These are phyloP conservation scores for Coleophora deauratella DNA, from an alignment of 2,888 invertebrate genomes.

Conservation along the genomic window DNA sequence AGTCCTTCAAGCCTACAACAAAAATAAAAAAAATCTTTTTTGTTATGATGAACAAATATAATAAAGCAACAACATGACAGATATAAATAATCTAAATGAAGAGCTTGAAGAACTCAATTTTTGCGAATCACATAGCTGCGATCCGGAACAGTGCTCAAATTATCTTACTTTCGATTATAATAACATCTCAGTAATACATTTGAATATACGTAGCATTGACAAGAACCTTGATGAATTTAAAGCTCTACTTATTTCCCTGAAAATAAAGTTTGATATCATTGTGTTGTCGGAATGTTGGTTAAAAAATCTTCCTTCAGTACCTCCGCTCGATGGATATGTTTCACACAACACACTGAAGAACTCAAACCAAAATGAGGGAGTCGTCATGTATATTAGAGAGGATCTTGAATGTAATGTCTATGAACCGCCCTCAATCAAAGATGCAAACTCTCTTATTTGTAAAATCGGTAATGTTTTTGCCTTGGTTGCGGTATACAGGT, in stretches of 20 bases:
- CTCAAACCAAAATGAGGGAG: constrained; percentile 7
- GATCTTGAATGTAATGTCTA: background rate
- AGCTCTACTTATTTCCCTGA: background rate
- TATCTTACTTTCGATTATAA: background rate
- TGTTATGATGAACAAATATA: background rate
- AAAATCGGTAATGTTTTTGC: constrained; percentile 2
- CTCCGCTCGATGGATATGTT: background rate
- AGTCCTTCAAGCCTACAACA: background rate
- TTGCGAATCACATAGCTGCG: background rate
- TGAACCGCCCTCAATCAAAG: constrained; percentile 1
- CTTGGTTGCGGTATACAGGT: constrained; percentile 4
- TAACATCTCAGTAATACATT: background rate
- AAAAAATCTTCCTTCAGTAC: background rate
- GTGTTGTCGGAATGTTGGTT: constrained; percentile 2
- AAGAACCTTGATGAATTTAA: background rate
- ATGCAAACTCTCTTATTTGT: constrained; percentile 6
- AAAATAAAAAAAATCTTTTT: background rate
- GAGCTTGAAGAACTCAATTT: background rate
- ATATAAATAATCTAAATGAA: background rate
- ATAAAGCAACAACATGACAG: background rate
- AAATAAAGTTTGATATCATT: background rate
- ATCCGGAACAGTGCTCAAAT: background rate
- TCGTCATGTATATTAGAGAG: constrained; percentile 1
- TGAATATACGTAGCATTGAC: constrained; percentile 1
- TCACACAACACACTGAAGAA: background rate